phyloP scores from a whole-genome alignment of 2,797 vertebrate species.

The Bradypodion ventrale region DNA sequence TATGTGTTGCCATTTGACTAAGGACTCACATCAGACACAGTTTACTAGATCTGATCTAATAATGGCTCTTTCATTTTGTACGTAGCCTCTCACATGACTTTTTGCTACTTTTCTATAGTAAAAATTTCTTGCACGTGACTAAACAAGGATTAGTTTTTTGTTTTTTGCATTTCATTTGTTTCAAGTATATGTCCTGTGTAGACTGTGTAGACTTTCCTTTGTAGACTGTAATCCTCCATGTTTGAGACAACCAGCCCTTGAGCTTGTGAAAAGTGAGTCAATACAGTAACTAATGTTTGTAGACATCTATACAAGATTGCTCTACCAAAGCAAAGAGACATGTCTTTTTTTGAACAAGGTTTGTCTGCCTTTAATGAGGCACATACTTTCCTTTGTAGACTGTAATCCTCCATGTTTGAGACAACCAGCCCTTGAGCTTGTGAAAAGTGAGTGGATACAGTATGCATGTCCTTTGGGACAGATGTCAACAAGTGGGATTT shows the following conservation, averaged over 20 bases:
- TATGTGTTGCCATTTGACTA: background rate
- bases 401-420: background rate
- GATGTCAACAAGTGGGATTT: constrained; percentile 12
- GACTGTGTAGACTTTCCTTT: background rate
- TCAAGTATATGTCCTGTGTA: background rate
- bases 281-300: background rate
- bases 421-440: background rate
- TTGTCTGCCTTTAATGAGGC: background rate
- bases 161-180: background rate
- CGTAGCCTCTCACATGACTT: background rate
- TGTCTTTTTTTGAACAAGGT: background rate
- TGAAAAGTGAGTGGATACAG: constrained; percentile 6
- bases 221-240: background rate
- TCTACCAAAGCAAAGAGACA: background rate
- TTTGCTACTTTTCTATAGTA: background rate
- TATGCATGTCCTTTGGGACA: constrained; percentile 33
- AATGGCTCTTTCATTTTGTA: background rate
- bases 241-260: rapidly evolving
- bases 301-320: too few relatives aligned
- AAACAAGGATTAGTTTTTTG: background rate
- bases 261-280: constrained; percentile 14
- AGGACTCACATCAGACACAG: background rate
- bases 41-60: background rate
- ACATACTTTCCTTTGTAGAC: background rate
- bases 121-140: background rate